Percentiles rank a stretch among this genome's conserved stretches.
phyloP scores from a whole-genome alignment of 2,888 invertebrate species.

The Drosophila kuntzei region DNA sequence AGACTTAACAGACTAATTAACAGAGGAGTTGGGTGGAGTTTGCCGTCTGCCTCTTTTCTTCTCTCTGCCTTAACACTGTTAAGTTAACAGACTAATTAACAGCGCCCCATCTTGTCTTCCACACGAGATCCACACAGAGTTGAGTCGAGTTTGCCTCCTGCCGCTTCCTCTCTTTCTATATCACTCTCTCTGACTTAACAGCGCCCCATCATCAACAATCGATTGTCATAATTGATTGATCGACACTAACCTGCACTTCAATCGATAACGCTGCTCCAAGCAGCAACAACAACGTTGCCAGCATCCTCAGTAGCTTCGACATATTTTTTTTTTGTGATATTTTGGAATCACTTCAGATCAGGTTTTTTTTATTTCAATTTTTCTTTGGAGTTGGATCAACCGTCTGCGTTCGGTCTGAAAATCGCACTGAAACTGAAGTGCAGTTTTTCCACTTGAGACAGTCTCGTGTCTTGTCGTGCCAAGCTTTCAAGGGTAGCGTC shows the following conservation, averaged over 20 bases:
- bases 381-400: slow-evolving; percentile 50
- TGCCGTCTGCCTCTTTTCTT: no score
- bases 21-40: no score
- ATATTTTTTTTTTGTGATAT: slow-evolving; percentile 15
- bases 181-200: slow-evolving; percentile 16
- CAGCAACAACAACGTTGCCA: slow-evolving; percentile 44
- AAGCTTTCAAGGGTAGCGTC: slow-evolving; percentile 77
- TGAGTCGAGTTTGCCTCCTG: slow-evolving; percentile 23
- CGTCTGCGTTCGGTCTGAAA: slow-evolving; percentile 68
- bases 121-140: slow-evolving; percentile 32
- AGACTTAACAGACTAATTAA: no score
- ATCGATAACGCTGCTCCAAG: slow-evolving; percentile 54
- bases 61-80: no score
- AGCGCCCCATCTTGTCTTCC: no score
- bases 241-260: slow-evolving; percentile 76
- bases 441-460: slow-evolving; percentile 70
- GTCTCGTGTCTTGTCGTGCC: slow-evolving; percentile 18
- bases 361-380: slow-evolving; percentile 20
- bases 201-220: slow-evolving; percentile 13
- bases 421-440: slow-evolving; percentile 72
- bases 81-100: no score
- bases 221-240: slow-evolving; percentile 22
- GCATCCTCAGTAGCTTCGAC: slow-evolving; percentile 28
- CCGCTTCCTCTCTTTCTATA: neutral
- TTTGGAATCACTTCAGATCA: neutral